Evolutionary conservation across 2,113 vertebrate genomes (phyloP), one percentile per base, ranked within the genome.

Genomic region (Perca flavescens): DNA sequence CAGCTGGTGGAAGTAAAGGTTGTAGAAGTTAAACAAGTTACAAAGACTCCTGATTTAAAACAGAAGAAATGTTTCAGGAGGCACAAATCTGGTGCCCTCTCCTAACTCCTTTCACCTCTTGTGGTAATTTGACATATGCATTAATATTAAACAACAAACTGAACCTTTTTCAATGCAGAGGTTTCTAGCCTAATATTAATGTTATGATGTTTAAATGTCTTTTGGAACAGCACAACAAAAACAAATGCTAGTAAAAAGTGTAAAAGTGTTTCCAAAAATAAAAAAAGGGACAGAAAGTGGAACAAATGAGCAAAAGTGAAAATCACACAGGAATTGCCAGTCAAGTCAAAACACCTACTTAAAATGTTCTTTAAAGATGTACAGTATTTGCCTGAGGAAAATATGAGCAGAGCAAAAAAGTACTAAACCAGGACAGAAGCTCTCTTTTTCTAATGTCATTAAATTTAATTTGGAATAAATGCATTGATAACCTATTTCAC

Each of bases 321-420:
- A 67, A 77, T 68, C 61, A 43, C 54, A 19, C 14, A 52, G 53
- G 61, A 83, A 62, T 47, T 68, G 10, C 5, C 43, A 63, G n/a
- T 57, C 50, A 57, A 74, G 17, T 40, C 3, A 71, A 82, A 75
- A 83, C 21, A 54, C 28, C 60, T 52, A 31, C 49, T 46, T 25
- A 69, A 73, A 69, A 57, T 69, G 74, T 68, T 57, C 74, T 69
- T 53, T 22, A 9, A 49, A 78, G 74, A 50, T 19, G 64, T 28
- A 28, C 28, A 28, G 28, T 63, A 56, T 40, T 19, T 28, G 17
- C 10, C 28, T 12, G 69, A 58, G 21, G 74, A 74, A 47, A 61
- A 60, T 31, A 63, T 0, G 21, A 66, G 77, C 15, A 70, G 17
- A 14, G 6, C 1, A 62, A 49, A 66, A 60, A 53, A 47, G 5